Evolutionary conservation across 2,113 vertebrate genomes (phyloP), one percentile per base, ranked within the genome.

Genomic region (Neodon shergylaensis): DNA sequence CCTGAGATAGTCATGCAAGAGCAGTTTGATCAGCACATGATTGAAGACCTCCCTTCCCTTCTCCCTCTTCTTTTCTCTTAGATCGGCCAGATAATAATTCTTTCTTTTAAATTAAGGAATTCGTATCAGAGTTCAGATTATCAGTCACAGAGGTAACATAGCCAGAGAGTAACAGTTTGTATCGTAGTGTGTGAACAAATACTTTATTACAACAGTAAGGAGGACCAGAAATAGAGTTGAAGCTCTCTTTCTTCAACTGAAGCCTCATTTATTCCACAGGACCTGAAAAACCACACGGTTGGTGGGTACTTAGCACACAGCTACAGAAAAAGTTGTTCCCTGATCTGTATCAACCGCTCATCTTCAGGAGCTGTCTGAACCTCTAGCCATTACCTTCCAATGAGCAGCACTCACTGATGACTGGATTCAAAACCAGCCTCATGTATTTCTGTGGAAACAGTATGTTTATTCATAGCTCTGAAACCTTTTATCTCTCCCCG

Each of bases 401-500:
- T 24, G 24, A 54, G 84, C 22, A 90, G 88, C 14, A 90, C 14
- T 95, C n/a, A 77, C 0, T 83, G 86, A 91, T 95, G 49, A 44
- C 91, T 74, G 70, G 58, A 83, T 72, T 81, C 94, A 92, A 97
- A 93, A 88, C 3, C 28, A 93, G 82, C 12, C 24, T 28, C 66
- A 88, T 49, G 74, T 54, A 87, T 81, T 88, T 94, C 28, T 90
- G n/a, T 88, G 81, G 90, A 70, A 92, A 88, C 63, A 5, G 66
- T 87, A 17, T 77, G 94, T 95, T 94, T 87, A 92, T 74, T 93
- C 78, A 54, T 82, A 88, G 88, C 3, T 22, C 24, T 77, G 54
- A 70, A 90, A 91, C 7, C 11, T 94, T 39, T 83, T 95, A 49
- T 78, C 9, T 82, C 3, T 76, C n/a, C 72, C 72, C 1, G 42